A percentile compares a stretch with the other conserved stretches of the same genome.
Evolutionary conservation across 2,888 invertebrate genomes (phyloP).

Genomic region (Syritta pipiens): DNA sequence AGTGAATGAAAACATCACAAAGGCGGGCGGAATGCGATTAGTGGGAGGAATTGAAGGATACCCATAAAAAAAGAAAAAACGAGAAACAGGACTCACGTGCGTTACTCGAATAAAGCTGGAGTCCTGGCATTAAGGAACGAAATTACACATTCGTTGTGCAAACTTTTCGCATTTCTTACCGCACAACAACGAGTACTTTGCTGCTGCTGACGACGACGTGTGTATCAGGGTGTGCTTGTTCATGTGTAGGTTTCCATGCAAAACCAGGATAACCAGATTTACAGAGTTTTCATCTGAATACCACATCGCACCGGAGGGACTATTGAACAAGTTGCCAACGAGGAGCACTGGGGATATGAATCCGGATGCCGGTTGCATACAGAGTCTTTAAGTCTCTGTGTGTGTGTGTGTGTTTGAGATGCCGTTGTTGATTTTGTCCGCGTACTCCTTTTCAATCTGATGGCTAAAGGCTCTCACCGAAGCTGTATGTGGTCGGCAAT

Average conservation of each 20-base stretch:
- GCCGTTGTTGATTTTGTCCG: slow-evolving; percentile 60
- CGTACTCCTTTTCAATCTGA: slow-evolving; percentile 63
- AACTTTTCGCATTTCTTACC: slow-evolving; percentile 69
- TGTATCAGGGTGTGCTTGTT: slow-evolving; percentile 42
- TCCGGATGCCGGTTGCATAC: slow-evolving; percentile 60
- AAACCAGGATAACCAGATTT: slow-evolving; percentile 68
- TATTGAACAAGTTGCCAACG: slow-evolving; percentile 66
- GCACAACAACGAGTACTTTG: slow-evolving; percentile 60
- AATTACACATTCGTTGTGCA: slow-evolving; percentile 69
- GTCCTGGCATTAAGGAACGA: slow-evolving; percentile 52
- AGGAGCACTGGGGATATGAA: slow-evolving; percentile 60
- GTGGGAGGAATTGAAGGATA: slow-evolving; percentile 53
- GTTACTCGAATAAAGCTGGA: slow-evolving; percentile 21
- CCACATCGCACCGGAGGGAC: slow-evolving; percentile 60
- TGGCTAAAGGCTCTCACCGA: slow-evolving; percentile 31
- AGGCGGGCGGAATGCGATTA: slow-evolving; percentile 67
- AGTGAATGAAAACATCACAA: slow-evolving; percentile 68
- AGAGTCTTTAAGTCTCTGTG: too few species aligned
- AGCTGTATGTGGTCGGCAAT: slow-evolving; percentile 52
- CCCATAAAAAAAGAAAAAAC: slow-evolving; percentile 22
- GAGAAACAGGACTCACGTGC: slow-evolving; percentile 60
- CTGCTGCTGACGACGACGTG: slow-evolving; percentile 42
- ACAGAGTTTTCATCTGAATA: slow-evolving; percentile 65
- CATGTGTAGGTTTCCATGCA: slow-evolving; percentile 51
- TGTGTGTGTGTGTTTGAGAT: slow-evolving; percentile 26